phyloP scores from a whole-genome alignment of 2,113 vertebrate species.

The Nothocercus nigrocapillus region DNA sequence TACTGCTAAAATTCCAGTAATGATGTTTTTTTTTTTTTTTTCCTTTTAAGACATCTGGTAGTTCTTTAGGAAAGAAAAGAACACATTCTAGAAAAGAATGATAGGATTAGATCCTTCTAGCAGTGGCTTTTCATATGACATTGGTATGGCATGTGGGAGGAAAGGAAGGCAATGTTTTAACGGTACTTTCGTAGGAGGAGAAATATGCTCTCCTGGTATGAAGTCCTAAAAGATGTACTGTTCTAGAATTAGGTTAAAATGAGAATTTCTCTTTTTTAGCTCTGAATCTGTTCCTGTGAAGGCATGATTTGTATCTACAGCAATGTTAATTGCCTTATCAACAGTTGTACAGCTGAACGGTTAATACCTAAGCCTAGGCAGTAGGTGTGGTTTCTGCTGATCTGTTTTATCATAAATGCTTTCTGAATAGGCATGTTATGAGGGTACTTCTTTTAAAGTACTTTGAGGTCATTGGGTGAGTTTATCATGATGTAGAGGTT shows the following conservation, averaged over 20 bases:
- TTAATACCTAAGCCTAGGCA: neutral
- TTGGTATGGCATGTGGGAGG: slow-evolving; percentile 41
- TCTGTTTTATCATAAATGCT: neutral
- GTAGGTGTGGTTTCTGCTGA: neutral
- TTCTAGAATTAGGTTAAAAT: slow-evolving; percentile 46
- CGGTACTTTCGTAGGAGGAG: slow-evolving; percentile 31
- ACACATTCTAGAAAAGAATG: neutral
- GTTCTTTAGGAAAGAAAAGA: neutral
- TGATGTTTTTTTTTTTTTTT: neutral
- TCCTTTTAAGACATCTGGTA: slow-evolving; percentile 21
- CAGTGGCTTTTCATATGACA: slow-evolving; percentile 29
- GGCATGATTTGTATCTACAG: neutral
- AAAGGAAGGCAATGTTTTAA: slow-evolving; percentile 52
- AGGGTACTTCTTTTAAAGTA: neutral
- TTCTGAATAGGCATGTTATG: neutral
- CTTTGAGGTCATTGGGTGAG: neutral
- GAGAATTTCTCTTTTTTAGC: slow-evolving; percentile 30
- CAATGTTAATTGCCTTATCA: neutral
- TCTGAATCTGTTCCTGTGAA: slow-evolving; percentile 8
- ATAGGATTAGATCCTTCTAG: slow-evolving; percentile 1
- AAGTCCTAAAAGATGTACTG: slow-evolving; percentile 36
- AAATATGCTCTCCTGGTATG: slow-evolving; percentile 41
- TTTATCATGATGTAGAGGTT: neutral
- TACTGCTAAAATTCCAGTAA: neutral
- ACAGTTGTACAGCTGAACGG: neutral